phyloP scores from a whole-genome alignment of 2,797 vertebrate species.

The Podargus strigoides region DNA sequence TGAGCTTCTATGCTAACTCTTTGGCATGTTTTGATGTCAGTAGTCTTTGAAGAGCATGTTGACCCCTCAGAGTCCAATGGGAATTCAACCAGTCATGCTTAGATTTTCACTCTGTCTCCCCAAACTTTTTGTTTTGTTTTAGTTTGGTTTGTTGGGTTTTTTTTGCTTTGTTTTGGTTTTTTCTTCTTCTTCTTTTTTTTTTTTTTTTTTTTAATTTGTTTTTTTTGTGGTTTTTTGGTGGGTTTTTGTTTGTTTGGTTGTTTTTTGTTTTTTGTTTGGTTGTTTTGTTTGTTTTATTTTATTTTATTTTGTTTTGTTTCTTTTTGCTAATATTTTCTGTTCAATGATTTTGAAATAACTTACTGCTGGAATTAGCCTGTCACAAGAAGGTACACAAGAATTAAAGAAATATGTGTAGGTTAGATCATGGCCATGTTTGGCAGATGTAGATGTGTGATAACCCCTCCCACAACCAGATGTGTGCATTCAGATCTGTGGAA shows the following conservation, averaged over 20 bases:
- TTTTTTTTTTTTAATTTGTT: no score
- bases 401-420: not conserved
- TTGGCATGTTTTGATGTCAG: not conserved
- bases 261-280: no score
- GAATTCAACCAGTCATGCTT: not conserved
- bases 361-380: not conserved
- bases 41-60: not conserved
- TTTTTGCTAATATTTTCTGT: not conserved
- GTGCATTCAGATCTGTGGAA: constrained; percentile 54
- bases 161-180: no score
- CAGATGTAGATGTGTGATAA: constrained; percentile 46
- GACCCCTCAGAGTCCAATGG: not conserved
- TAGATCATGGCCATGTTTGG: constrained; percentile 1
- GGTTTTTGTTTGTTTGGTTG: no score
- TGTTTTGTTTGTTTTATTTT: no score
- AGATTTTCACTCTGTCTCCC: not conserved
- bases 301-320: no score
- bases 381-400: not conserved
- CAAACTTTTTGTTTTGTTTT: no score
- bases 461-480: constrained; percentile 59
- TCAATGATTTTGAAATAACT: not conserved
- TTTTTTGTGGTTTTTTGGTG: no score
- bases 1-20: not conserved
- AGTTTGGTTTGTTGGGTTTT: no score
- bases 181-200: fast-evolving